A percentile compares a stretch with the other conserved stretches of the same genome.
Conservation (phyloP, 1,140 invertebrate species). For the Araneus ventricosus region DNA sequence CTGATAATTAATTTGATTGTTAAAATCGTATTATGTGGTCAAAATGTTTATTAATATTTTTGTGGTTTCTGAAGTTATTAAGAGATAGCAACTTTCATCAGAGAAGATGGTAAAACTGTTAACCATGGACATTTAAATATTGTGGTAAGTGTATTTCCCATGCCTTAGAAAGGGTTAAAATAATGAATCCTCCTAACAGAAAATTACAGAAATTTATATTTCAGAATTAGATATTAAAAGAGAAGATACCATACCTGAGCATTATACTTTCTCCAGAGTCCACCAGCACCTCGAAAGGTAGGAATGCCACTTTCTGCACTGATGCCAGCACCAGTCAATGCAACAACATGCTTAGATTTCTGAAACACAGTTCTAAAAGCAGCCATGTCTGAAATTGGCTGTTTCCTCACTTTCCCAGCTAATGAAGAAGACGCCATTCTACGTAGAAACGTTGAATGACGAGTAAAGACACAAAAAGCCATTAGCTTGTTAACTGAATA, state of each 20-base stretch:
- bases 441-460: conserved; percentile 56
- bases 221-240: too few relatives aligned
- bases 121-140: too few relatives aligned
- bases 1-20: too few relatives aligned
- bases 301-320: conserved; percentile 91
- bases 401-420: conserved; percentile 62
- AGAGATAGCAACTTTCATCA: too few relatives aligned
- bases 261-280: conserved; percentile 88
- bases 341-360: conserved; percentile 84
- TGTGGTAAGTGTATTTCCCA: background rate
- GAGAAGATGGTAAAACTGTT: too few relatives aligned
- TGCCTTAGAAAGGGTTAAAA: background rate
- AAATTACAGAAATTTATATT: too few relatives aligned
- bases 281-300: conserved; percentile 89
- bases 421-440: conserved; percentile 62
- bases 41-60: too few relatives aligned
- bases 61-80: too few relatives aligned
- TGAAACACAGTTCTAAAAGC: conserved; percentile 83
- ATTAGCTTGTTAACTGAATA: conserved; percentile 46
- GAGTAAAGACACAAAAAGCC: conserved; percentile 68
- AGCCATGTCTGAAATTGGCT: conserved; percentile 81
- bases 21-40: too few relatives aligned
- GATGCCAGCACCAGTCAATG: conserved; percentile 88
- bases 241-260: conserved; percentile 80
- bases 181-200: too few relatives aligned